Conservation (phyloP, 2,113 vertebrate genomes). For the Cygnus buccinator region DNA sequence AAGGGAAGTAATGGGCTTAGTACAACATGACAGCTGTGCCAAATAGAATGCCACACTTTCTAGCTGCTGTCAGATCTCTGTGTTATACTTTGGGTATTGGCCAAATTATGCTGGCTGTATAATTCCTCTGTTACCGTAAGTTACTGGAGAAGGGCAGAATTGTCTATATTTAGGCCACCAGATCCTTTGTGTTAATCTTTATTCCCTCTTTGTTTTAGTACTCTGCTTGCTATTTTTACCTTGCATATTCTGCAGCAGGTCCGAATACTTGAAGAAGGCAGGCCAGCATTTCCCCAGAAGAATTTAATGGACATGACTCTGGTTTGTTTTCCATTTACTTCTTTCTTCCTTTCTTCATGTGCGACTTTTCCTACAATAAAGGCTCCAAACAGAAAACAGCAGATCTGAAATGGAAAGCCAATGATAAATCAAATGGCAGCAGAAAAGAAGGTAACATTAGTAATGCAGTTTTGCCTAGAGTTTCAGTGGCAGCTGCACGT, state of each 20-base stretch:
- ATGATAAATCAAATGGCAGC: not conserved
- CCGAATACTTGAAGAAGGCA: not conserved
- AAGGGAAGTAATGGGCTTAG: not conserved
- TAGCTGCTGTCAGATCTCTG: constrained; percentile 16
- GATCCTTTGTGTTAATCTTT: not conserved
- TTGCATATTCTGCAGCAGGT: not conserved
- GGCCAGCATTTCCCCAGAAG: not conserved
- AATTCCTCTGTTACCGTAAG: constrained; percentile 19
- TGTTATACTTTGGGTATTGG: constrained; percentile 44
- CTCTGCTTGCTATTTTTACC: not conserved
- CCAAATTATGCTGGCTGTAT: constrained; percentile 27
- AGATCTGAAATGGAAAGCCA: not conserved
- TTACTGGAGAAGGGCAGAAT: not conserved
- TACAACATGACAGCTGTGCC: constrained; percentile 14
- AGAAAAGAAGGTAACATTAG: not conserved
- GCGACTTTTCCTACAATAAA: not conserved
- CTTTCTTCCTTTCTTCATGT: not conserved
- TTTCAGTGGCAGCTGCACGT: not conserved
- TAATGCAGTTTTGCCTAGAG: not conserved
- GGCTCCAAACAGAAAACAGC: not conserved
- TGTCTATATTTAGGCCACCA: constrained; percentile 51
- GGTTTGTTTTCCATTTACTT: constrained; percentile 22
- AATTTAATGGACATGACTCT: not conserved
- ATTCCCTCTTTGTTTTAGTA: constrained; percentile 27
- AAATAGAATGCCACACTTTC: constrained; percentile 21